Evolutionary conservation across 1,140 invertebrate genomes (phyloP), one percentile per base, ranked within the genome.

Genomic region (Mercenaria mercenaria): DNA sequence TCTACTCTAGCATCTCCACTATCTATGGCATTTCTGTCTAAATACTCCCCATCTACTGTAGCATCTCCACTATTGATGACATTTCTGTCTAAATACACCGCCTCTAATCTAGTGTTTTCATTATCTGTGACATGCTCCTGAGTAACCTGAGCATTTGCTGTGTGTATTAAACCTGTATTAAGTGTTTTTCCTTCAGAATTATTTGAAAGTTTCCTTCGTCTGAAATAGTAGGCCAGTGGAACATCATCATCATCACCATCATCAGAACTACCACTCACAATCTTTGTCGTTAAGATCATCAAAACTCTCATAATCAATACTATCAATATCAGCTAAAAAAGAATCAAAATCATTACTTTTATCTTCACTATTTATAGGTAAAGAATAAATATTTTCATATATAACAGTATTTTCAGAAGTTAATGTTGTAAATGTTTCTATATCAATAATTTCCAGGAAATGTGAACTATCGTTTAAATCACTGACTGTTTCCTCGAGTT

Each of bases 161-260:
- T 20, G 20, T 20, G 3, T 23, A 13, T 20, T 20, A 8, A 13
- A 20, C 20, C 52, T 56, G 2, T 56, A 56, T 56, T 20, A 8
- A 13, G 2, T 56, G 3, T 8, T 20, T 56, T 8, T 3, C 10
- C 20, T 56, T 8, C 20, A 20, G n/a, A 8, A 56, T 56, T 56
- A 13, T 56, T 34, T 67, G 34, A 67, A 67, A 34, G 32, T 11
- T 11, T 67, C 26, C 34, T 34, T 32, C 61, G 6, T 67, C n/a
- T 34, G 13, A 29, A 67, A 56, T 56, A 56, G 20, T 56, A 23
- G 20, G 20, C 52, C 52, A 56, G 20, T 13, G 52, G 39, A n/a
- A 59, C 50, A 81, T 56, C 50, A 52, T 80, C 26, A 26, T 80
- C 47, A 52, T 29, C 47, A 80, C 26, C 50, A 56, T 80, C n/a